These are phyloP conservation scores for Aphodius granarius DNA, from an alignment of 2,888 invertebrate species.

Conservation along the genomic window DNA sequence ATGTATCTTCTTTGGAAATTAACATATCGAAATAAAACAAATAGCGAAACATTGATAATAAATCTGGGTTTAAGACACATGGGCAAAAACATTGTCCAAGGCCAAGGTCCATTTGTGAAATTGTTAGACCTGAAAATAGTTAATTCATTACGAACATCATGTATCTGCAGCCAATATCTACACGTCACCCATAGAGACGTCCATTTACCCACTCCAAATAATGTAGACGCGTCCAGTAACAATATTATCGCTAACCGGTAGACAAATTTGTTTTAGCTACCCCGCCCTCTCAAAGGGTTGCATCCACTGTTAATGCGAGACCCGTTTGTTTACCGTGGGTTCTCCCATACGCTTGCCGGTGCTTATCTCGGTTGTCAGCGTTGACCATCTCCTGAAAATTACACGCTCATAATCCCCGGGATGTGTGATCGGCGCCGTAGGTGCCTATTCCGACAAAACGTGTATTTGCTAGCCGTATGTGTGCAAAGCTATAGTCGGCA, in stretches of 20 bases:
- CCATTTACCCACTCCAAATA: not conserved
- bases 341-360: not conserved
- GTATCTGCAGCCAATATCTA: not conserved
- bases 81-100: no score
- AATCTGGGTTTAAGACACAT: no score
- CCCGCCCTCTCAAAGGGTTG: not conserved
- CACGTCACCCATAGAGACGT: not conserved
- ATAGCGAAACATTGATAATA: no score
- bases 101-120: no score
- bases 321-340: not conserved
- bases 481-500: not conserved
- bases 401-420: not conserved
- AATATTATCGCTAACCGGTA: not conserved
- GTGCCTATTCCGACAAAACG: not conserved
- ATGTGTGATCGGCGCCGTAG: not conserved
- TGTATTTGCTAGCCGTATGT: not conserved
- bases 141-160: not conserved
- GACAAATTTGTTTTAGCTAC: not conserved
- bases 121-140: no score
- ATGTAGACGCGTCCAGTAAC: not conserved
- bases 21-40: no score
- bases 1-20: no score
- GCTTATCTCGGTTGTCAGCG: not conserved
- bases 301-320: not conserved
- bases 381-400: not conserved